phyloP scores from a whole-genome alignment of 2,797 vertebrate genomes.

The Megalops cyprinoides region DNA sequence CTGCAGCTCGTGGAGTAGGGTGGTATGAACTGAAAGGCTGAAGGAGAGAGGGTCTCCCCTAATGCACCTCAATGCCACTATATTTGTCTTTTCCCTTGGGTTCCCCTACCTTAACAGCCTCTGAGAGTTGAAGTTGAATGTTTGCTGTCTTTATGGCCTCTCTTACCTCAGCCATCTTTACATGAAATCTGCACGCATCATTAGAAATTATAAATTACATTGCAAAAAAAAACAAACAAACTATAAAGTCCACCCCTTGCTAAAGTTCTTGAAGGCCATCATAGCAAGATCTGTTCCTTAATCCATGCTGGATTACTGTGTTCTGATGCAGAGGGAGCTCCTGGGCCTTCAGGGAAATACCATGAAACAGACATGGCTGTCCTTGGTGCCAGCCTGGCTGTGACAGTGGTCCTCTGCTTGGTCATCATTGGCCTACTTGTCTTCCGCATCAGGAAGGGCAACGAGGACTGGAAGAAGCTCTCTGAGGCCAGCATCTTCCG shows the following conservation, averaged over 20 bases:
- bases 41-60: neutral
- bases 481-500: conserved; percentile 67
- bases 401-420: conserved; percentile 72
- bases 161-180: neutral
- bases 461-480: conserved; percentile 65
- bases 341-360: conserved; percentile 33
- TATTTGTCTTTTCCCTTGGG: neutral
- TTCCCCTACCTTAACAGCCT: neutral
- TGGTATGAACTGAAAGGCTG: too few relatives aligned
- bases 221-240: neutral
- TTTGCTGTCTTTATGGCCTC: neutral
- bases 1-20: too few relatives aligned
- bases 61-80: neutral
- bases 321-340: conserved; percentile 51
- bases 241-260: neutral
- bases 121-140: neutral
- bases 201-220: neutral
- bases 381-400: conserved; percentile 77
- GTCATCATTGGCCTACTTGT: conserved; percentile 69
- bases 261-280: neutral
- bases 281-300: neutral
- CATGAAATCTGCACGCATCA: neutral
- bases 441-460: conserved; percentile 45
- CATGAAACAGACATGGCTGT: conserved; percentile 72
- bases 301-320: neutral